phyloP scores from a whole-genome alignment of 2,113 vertebrate species.

The Indicator indicator region DNA sequence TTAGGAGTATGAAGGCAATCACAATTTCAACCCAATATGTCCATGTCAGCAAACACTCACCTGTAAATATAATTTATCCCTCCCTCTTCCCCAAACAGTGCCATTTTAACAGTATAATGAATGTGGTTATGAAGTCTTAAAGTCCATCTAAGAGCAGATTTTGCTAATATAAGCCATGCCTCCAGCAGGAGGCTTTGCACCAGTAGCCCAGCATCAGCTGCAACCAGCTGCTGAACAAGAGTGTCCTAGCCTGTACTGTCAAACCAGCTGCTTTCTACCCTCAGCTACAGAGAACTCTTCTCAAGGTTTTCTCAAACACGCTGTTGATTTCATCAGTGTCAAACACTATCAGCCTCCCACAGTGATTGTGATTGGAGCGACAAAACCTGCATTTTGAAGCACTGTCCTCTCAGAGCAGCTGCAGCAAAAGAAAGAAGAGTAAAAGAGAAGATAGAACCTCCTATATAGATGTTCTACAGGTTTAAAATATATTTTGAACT shows the following conservation, averaged over 20 bases:
- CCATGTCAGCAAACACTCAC: background rate
- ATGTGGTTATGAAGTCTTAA: background rate
- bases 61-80: background rate
- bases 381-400: background rate
- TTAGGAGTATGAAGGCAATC: background rate
- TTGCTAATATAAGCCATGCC: background rate
- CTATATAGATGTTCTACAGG: background rate
- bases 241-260: background rate
- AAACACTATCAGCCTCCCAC: background rate
- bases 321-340: background rate
- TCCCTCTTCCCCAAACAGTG: background rate
- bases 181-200: background rate
- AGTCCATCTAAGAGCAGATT: background rate
- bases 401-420: background rate
- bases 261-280: background rate
- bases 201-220: background rate
- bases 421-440: background rate
- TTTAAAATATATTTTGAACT: background rate
- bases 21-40: background rate
- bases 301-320: background rate
- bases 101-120: background rate
- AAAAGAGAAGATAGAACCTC: background rate
- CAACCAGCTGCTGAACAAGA: background rate
- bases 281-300: background rate
- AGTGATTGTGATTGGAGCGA: background rate